These are phyloP conservation scores for Saccopteryx bilineata DNA, from an alignment of 2,113 vertebrate genomes.

Conservation along the genomic window DNA sequence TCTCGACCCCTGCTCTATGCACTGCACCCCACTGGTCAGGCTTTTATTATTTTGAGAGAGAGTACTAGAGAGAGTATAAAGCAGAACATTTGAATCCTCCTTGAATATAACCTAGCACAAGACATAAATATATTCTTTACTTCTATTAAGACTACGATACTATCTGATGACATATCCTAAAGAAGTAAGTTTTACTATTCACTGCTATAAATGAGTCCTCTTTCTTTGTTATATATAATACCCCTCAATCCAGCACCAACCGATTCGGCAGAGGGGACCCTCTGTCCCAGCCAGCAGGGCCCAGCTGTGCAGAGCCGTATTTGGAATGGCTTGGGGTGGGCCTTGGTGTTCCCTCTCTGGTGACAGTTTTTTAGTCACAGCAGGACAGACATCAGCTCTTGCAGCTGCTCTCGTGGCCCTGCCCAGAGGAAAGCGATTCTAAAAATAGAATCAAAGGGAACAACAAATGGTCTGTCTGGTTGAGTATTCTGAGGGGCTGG, in stretches of 20 bases:
- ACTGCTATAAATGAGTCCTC: neutral
- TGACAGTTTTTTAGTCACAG: neutral
- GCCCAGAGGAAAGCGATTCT: slow-evolving; percentile 52
- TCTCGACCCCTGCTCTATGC: too few relatives aligned
- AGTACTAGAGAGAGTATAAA: too few relatives aligned
- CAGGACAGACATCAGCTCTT: neutral
- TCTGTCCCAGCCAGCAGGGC: too few relatives aligned
- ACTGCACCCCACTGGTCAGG: too few relatives aligned
- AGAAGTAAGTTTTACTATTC: slow-evolving; percentile 7
- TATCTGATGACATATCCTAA: neutral
- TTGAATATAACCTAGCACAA: neutral
- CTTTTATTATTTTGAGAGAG: too few relatives aligned
- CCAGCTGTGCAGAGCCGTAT: neutral
- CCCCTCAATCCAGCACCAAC: neutral
- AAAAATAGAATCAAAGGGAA: slow-evolving; percentile 68
- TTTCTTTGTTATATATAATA: neutral
- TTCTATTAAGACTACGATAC: neutral
- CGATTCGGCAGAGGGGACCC: neutral
- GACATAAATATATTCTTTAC: neutral
- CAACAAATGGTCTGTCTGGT: slow-evolving; percentile 68
- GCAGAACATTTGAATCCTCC: neutral
- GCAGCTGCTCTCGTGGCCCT: slow-evolving; percentile 57
- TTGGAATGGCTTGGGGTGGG: fast-evolving
- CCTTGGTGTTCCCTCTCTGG: too few relatives aligned
- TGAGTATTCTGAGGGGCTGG: slow-evolving; percentile 50